These are phyloP conservation scores for Amphipoea oculea DNA, from an alignment of 2,888 invertebrate genomes.

Conservation along the genomic window DNA sequence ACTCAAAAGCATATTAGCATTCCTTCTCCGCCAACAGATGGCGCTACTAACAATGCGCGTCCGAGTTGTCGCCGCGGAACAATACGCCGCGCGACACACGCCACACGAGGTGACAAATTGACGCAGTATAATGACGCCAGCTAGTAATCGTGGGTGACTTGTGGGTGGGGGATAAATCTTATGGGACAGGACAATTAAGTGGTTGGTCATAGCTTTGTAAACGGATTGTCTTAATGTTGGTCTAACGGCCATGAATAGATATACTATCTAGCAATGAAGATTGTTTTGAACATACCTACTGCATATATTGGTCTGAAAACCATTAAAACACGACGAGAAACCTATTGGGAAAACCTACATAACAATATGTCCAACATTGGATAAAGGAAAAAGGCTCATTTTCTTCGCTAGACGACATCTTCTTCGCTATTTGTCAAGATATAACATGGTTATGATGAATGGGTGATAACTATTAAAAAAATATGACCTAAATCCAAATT, in stretches of 20 bases:
- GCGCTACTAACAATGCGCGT: constrained; percentile 47
- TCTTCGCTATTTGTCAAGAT: background rate
- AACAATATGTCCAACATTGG: background rate
- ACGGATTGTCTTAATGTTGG: background rate
- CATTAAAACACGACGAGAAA: background rate
- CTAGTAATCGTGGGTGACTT: constrained; percentile 30
- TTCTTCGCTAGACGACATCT: background rate
- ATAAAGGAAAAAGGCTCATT: background rate
- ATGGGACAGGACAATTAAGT: background rate
- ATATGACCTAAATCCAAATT: background rate
- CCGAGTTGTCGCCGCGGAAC: constrained; percentile 45
- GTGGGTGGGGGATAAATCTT: constrained; percentile 21
- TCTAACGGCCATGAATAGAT: background rate
- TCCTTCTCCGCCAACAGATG: constrained; percentile 41
- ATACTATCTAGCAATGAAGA: too few species aligned
- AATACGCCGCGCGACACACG: constrained; percentile 35
- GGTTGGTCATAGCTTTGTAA: background rate
- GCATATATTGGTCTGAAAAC: background rate
- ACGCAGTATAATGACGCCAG: constrained; percentile 47
- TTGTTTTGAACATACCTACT: background rate
- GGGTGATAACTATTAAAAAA: background rate
- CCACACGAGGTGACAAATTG: constrained; percentile 51
- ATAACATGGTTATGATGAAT: background rate
- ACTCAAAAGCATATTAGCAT: constrained; percentile 43
- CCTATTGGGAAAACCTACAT: background rate